Base-by-base conservation (phyloP, 1,140 invertebrate species). In the Aphaenogaster floridana region DNA sequence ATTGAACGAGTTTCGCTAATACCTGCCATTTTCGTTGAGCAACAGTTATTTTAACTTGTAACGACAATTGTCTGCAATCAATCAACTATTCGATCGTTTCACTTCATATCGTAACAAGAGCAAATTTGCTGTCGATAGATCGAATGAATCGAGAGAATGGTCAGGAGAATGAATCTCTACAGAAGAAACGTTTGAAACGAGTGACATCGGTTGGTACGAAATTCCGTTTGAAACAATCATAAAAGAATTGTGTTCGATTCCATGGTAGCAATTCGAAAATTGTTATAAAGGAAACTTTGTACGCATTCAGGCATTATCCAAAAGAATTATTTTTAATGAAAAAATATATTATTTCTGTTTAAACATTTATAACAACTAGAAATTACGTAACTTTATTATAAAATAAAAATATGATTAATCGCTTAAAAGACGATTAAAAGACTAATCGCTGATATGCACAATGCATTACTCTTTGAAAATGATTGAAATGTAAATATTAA, bases 111-210 rank as follows among this genome's bases (percentile, higher is more conserved):
- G 54, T 76, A 84, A 76, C 68, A 72, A 83, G 68, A 52, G 8
- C 13, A 76, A 84, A 84, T 84, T 83, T 83, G 6, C 48, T 74
- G 11, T 74, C 28, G 68, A 76, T 39, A 76, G 28, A 61, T 50
- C 28, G 42, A 45, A 48, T 36, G 28, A 48, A 36, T 61, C 11
- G 54, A 45, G 28, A 13, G 39, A 48, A 34, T 45, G 15, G 2
- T 45, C 1, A 3, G 34, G 28, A 59, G 13, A 84, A 63, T 48
- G n/a, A 61, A 63, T 72, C 50, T 34, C 36, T 28, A 48, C 3
- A 4, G 39, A 48, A 45, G 36, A 83, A 59, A 76, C 6, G 13
- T 34, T 57, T 54, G n/a, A 71, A 69, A 69, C 34, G 13, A 15
- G 8, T 68, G n/a, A 66, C 48, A 66, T 71, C 21, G 4, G 8